Base-by-base conservation (phyloP, 2,113 vertebrate genomes). In the Cardinalis cardinalis region DNA sequence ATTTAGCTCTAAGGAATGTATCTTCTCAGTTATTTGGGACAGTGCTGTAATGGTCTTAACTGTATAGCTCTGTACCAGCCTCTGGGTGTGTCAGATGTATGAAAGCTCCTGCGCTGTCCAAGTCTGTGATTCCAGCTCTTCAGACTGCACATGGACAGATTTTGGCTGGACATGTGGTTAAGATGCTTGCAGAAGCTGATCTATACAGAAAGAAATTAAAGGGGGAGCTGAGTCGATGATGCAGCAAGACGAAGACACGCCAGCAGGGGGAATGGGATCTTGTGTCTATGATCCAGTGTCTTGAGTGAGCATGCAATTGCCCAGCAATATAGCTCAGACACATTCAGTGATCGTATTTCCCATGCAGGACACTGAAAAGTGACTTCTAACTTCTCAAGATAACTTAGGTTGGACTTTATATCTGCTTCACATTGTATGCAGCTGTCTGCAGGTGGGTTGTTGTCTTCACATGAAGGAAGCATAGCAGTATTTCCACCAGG, bases 11-110 rank as follows among this genome's bases (percentile, higher is more conserved):
- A n/a, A 89, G 93, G 74, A 95, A 87, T 80, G 74, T 66, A 73
- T 89, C 84, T 82, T 89, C 77, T 82, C 46, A 65, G 53, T 87
- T 96, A 92, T 70, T 82, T 85, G 76, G 78, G 70, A 92, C 82
- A 85, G 41, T 52, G 59, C 46, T 85, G 51, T 85, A 93, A 93
- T 83, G 49, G 29, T 76, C 78, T 82, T 87, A 92, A 72, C 81
- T 72, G 81, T 82, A 65, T 84, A 91, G 78, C 41, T 76, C 74
- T 58, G 66, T 89, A 93, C 81, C 81, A 87, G 71, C 46, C 32
- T 72, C 58, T 91, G 89, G 71, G 55, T 79, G 84, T 91, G 95
- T 83, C 89, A 55, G 46, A 85, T 46, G 25, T 75, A 61, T 79
- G 74, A 89, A 92, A 90, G 14, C 12, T 63, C 66, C 46, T 53